These are phyloP conservation scores for Carcharodon carcharias DNA, from an alignment of 2,797 vertebrate genomes.

Conservation along the genomic window DNA sequence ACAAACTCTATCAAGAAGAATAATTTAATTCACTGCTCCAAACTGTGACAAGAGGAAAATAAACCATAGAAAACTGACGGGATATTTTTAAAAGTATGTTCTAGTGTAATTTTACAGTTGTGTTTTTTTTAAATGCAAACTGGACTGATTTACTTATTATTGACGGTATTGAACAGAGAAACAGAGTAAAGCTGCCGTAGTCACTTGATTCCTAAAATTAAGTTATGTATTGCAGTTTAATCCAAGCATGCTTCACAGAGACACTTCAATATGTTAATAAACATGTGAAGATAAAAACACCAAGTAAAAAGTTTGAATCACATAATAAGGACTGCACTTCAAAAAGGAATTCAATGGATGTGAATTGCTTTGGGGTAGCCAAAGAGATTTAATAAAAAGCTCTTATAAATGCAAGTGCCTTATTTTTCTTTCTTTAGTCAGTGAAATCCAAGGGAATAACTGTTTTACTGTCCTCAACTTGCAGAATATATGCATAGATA, in stretches of 20 bases:
- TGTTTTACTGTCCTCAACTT: neutral
- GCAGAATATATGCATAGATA: neutral
- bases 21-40: neutral
- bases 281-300: neutral
- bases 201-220: neutral
- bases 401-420: neutral
- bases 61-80: neutral
- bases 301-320: neutral
- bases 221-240: neutral
- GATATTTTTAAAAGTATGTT: neutral
- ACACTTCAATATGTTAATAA: neutral
- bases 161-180: neutral
- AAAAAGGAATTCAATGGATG: slow-evolving; percentile 13
- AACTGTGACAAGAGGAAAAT: neutral
- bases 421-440: neutral
- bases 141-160: neutral
- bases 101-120: neutral
- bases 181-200: neutral
- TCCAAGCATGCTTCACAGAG: neutral
- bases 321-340: neutral
- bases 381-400: neutral
- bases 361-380: neutral
- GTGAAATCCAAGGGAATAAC: neutral
- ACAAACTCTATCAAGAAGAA: neutral
- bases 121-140: neutral